These are phyloP conservation scores for Enteromius afrohamiltoni DNA, from an alignment of 2,797 vertebrate species.

Conservation along the genomic window DNA sequence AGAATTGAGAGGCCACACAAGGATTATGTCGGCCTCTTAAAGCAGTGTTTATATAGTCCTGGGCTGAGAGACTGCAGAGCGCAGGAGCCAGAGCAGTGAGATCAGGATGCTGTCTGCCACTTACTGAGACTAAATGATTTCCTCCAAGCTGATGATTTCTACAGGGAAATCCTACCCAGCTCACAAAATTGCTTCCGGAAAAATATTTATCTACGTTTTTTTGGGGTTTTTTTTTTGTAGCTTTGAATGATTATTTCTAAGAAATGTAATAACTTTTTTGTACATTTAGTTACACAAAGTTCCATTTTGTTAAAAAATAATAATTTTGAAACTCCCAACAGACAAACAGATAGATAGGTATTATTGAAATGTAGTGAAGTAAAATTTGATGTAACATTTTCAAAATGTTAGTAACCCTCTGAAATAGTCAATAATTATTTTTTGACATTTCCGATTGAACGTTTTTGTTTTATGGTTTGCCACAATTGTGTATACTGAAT, in stretches of 20 bases:
- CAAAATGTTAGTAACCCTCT: too few relatives aligned
- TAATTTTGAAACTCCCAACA: background rate
- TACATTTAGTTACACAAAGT: constrained; percentile 47
- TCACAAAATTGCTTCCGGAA: constrained; percentile 91
- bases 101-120: constrained; percentile 93
- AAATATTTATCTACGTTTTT: constrained; percentile 87
- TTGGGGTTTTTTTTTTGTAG: constrained; percentile 61
- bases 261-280: constrained; percentile 51
- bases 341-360: background rate
- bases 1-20: constrained; percentile 84
- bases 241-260: constrained; percentile 85
- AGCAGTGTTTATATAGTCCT: constrained; percentile 88
- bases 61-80: constrained; percentile 89
- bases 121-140: constrained; percentile 91
- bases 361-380: too few relatives aligned
- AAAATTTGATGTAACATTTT: too few relatives aligned
- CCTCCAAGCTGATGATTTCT: constrained; percentile 92
- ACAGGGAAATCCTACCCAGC: constrained; percentile 91
- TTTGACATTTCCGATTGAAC: too few relatives aligned
- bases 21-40: constrained; percentile 86
- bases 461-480: too few relatives aligned
- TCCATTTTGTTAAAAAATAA: background rate
- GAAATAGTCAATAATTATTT: too few relatives aligned
- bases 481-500: too few relatives aligned
- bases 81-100: constrained; percentile 87